Evolutionary conservation across 1,140 invertebrate genomes (phyloP), one percentile per base, ranked within the genome.

Genomic region (Nomia melanderi): DNA sequence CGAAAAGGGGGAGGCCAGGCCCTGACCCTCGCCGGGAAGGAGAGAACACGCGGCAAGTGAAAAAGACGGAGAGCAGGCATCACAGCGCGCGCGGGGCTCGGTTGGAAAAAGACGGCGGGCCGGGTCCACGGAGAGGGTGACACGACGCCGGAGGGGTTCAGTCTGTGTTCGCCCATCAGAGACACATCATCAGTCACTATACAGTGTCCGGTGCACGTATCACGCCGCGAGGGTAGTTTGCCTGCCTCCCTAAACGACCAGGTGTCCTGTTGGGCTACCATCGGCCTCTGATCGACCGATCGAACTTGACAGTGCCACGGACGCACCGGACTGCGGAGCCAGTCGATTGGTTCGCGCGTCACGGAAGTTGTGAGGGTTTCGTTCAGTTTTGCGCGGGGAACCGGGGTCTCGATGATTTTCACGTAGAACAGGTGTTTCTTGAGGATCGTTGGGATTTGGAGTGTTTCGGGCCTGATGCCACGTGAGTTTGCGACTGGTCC

Each of bases 111-210:
- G 90, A 90, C 82, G 80, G 75, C 82, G 63, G 75, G 79, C 57
- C 62, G 65, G 41, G 62, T 63, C 79, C 72, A 77, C 85, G 83
- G 88, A 87, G 89, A 90, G 90, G 89, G 86, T 88, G 89, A 88
- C 90, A 88, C 87, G 85, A 79, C 83, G 87, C 87, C 82, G 77
- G 78, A n/a, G 77, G 77, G 86, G 80, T 89, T 92, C 91, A 92
- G 91, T 92, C 89, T 90, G 90, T 91, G 90, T 91, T 92, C 88
- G 89, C 87, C 90, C 90, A 92, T 86, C 89, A 91, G 89, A 91
- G 90, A 90, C 86, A 89, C 90, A 84, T 86, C 81, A 84, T 78
- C 33, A 77, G 67, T 67, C 59, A 77, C 59, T 75, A 82, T 44
- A 82, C 14, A 44, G 79, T 79, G 79, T 83, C 81, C 80, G 80